Conservation (phyloP, 2,888 invertebrate species). For the Nemoura dubitans region DNA sequence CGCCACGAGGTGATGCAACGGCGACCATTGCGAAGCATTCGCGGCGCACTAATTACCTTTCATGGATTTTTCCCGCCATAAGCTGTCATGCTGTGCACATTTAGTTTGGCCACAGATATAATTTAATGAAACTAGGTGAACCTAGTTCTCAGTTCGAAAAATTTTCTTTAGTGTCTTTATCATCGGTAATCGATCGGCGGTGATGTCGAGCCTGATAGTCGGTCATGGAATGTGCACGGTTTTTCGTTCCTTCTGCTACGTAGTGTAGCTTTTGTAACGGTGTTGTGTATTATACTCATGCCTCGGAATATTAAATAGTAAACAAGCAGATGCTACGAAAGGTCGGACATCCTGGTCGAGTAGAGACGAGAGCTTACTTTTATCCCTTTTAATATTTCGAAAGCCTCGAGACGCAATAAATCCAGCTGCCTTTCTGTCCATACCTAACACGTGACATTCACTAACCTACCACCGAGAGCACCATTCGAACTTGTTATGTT, state of each 20-base stretch:
- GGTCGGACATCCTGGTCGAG: constrained; percentile 33
- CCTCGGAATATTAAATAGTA: constrained; percentile 24
- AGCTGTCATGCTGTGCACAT: no score
- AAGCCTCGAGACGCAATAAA: background rate
- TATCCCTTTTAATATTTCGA: constrained; percentile 8
- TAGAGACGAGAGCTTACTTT: background rate
- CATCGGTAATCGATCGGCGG: background rate
- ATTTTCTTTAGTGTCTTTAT: background rate
- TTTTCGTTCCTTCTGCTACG: background rate
- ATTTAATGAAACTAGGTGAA: no score
- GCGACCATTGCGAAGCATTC: background rate
- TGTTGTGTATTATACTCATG: background rate
- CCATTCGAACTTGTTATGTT: constrained; percentile 8
- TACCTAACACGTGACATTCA: constrained; percentile 1
- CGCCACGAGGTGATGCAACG: background rate
- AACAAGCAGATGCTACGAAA: constrained; percentile 15
- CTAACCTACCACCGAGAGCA: background rate
- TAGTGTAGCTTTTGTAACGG: background rate
- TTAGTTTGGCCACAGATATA: no score
- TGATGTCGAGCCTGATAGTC: background rate
- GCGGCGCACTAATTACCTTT: background rate
- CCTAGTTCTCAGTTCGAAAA: background rate
- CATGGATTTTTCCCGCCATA: no score
- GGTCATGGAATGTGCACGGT: background rate
- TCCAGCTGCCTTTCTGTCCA: constrained; percentile 26